Base-by-base conservation (phyloP, 2,888 invertebrate species). In the Andricus curvator region DNA sequence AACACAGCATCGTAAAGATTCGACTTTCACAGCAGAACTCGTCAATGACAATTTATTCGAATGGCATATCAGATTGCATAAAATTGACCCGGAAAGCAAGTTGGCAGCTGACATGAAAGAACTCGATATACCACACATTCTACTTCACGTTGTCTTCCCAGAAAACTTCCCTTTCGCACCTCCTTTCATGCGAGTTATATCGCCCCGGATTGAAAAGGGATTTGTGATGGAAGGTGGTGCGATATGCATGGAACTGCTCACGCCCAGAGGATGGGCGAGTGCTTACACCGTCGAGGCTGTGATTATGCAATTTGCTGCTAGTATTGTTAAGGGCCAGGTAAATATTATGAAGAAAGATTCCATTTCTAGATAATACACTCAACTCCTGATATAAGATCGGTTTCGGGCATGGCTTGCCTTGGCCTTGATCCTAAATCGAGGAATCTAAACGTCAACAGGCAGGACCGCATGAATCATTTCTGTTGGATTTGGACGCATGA, bases 141-240 rank as follows among this genome's bases (percentile, higher is more conserved):
- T 97, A 85, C 94, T 97, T 86, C 97, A 97, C 92, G 94, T 97
- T 87, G 94, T 96, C 85, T 97, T 97, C 93, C 97, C 97, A 22
- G 97, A 97, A 89, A 97, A 97, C 91, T 97, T 97, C 90, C 97
- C 97, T 65, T 97, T 97, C 90, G 96, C 97, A 64, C 97, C 97
- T 78, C 97, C 97, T 65, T 97, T 97, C 92, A 94, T 95, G 94
- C 92, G 95, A 77, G 95, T 95, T 13, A 94, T 95, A 66, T 94
- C 95, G 22, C 96, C 96, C 13, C 94, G 96, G 91, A 96, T 96
- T 93, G 96, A 96, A 90, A 96, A 96, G 91, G 97, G 97, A 62
- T 97, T 97, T 91, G 97, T 97, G 37, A 97, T 97, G 97, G 97
- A 97, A 93, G 97, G 97, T 80, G 97, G 97, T 62, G 97, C 97